A percentile compares a stretch with the other conserved stretches of the same genome.
Conservation (phyloP, 2,797 vertebrate species). For the Rousettus madagascariensis region DNA sequence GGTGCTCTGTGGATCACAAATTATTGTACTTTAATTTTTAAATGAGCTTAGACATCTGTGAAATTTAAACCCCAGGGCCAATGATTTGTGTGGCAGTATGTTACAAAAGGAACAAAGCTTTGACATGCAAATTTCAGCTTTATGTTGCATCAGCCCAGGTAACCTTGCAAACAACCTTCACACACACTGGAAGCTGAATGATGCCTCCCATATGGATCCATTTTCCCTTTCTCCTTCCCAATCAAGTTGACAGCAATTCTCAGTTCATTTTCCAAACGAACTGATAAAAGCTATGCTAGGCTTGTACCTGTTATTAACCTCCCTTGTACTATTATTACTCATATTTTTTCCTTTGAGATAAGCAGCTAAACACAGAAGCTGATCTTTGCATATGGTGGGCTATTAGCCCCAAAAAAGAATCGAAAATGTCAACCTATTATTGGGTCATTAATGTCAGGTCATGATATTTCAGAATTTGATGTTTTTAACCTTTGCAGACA, state of each 20-base stretch:
- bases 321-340: conserved; percentile 82
- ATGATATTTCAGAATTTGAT: conserved; percentile 86
- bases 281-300: conserved; percentile 80
- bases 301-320: conserved; percentile 84
- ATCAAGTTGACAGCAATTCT: conserved; percentile 84
- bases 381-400: conserved; percentile 83
- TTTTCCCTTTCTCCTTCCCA: conserved; percentile 81
- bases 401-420: conserved; percentile 72
- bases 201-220: conserved; percentile 80
- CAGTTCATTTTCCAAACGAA: conserved; percentile 85
- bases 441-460: conserved; percentile 85
- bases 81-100: conserved; percentile 81
- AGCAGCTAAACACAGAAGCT: conserved; percentile 76
- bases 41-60: conserved; percentile 86
- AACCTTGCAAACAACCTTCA: conserved; percentile 87
- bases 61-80: conserved; percentile 84
- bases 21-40: conserved; percentile 85
- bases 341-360: conserved; percentile 82
- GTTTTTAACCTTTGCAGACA: conserved; percentile 84
- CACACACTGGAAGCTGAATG: conserved; percentile 73
- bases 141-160: conserved; percentile 76
- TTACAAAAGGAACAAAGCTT: conserved; percentile 84
- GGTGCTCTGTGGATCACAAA: conserved; percentile 76
- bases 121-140: conserved; percentile 84
- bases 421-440: conserved; percentile 85